phyloP scores from a whole-genome alignment of 2,797 vertebrate genomes.

The Brachymystax lenok region DNA sequence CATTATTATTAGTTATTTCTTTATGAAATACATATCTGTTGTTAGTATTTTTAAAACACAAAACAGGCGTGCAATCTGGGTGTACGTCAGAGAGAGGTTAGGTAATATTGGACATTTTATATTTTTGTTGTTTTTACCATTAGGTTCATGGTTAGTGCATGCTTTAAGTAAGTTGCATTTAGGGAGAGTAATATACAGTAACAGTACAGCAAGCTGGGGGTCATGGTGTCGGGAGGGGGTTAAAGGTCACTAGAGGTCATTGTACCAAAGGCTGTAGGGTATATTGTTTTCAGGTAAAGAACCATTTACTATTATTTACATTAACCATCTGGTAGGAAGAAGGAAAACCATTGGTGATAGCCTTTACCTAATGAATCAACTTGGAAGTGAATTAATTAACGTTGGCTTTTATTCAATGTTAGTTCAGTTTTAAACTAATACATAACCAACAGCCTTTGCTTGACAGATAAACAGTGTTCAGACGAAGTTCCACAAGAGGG shows the following conservation, averaged over 20 bases:
- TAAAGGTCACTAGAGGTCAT: slow-evolving; percentile 59
- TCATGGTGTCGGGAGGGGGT: slow-evolving; percentile 43
- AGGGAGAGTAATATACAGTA: slow-evolving; percentile 91
- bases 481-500: slow-evolving; percentile 87
- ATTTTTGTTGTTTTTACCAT: slow-evolving; percentile 57
- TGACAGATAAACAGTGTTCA: slow-evolving; percentile 72
- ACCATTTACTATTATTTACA: slow-evolving; percentile 44
- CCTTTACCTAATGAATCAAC: slow-evolving; percentile 53
- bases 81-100: slow-evolving; percentile 84
- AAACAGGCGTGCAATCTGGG: slow-evolving; percentile 89
- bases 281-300: slow-evolving; percentile 59
- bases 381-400: slow-evolving; percentile 46
- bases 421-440: slow-evolving; percentile 60
- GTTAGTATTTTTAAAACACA: slow-evolving; percentile 80
- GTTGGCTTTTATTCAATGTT: slow-evolving; percentile 39
- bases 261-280: slow-evolving; percentile 79
- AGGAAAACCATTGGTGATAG: slow-evolving; percentile 44
- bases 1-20: slow-evolving; percentile 73
- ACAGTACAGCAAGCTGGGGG: slow-evolving; percentile 86
- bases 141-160: slow-evolving; percentile 82
- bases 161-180: slow-evolving; percentile 99
- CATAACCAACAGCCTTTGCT: slow-evolving; percentile 85
- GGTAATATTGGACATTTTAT: slow-evolving; percentile 55
- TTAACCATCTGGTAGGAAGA: slow-evolving; percentile 37
- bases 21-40: slow-evolving; percentile 64